Conservation (phyloP, 2,113 vertebrate species). For the Festucalex cinctus region DNA sequence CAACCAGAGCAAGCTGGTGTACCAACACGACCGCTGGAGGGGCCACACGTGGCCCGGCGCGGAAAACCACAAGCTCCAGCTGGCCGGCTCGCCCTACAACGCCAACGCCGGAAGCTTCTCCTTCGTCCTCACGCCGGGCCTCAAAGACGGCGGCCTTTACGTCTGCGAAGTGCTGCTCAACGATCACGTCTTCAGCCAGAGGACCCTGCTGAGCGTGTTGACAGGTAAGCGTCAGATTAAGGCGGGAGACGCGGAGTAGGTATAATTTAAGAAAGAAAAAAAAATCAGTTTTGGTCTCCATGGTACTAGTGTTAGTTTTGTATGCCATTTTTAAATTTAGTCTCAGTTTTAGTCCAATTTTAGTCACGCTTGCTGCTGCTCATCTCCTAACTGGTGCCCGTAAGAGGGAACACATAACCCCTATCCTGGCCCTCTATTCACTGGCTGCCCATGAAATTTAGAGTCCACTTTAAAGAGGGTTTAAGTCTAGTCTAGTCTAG, state of each 20-base stretch:
- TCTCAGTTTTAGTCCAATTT: too few relatives aligned
- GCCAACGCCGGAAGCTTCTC: conserved; percentile 52
- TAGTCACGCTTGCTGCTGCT: too few relatives aligned
- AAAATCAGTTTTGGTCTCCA: not conserved
- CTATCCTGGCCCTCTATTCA: too few relatives aligned
- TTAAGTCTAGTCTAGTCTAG: too few relatives aligned
- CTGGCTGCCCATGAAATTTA: too few relatives aligned
- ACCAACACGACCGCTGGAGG: conserved; percentile 66
- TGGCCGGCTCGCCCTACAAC: conserved; percentile 37
- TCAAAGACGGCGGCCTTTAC: conserved; percentile 61
- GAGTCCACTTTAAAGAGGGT: too few relatives aligned
- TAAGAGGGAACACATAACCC: too few relatives aligned
- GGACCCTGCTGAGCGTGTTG: conserved; percentile 60
- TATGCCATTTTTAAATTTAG: too few relatives aligned
- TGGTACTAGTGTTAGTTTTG: too few relatives aligned
- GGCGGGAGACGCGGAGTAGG: not conserved
- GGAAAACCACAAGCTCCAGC: conserved; percentile 21
- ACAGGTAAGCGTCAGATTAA: conserved; percentile 53
- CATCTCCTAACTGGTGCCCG: too few relatives aligned
- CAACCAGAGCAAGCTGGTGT: conserved; percentile 17
- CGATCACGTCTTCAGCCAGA: conserved; percentile 41
- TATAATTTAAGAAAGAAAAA: conserved; percentile 15
- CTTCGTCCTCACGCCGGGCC: conserved; percentile 52
- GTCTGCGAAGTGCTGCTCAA: conserved; percentile 62
- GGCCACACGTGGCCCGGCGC: not conserved